phyloP scores from a whole-genome alignment of 2,888 invertebrate species.

The Podabrus alpinus region DNA sequence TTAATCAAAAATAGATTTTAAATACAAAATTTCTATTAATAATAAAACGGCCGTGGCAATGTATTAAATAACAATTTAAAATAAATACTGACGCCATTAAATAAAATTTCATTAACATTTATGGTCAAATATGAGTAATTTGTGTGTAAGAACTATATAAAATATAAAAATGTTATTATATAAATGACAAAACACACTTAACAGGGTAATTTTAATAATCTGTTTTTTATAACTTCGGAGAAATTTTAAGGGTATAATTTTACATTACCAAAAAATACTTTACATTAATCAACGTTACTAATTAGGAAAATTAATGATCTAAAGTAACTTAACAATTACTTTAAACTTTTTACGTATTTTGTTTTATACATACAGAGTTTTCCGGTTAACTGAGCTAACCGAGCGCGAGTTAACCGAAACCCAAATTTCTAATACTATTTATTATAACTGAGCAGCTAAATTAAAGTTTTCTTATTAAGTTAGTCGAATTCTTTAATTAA shows the following conservation, averaged over 20 bases:
- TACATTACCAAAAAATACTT: background rate
- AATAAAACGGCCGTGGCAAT: background rate
- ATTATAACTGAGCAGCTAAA: no score
- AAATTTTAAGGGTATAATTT: background rate
- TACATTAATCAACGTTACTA: background rate
- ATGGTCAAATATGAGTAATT: background rate
- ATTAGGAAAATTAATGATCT: background rate
- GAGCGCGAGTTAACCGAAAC: no score
- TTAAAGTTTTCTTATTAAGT: no score
- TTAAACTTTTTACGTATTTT: background rate
- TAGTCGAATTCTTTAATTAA: no score
- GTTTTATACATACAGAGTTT: background rate
- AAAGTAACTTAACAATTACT: background rate
- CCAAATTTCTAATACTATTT: no score
- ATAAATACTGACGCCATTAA: background rate
- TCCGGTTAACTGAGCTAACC: no score
- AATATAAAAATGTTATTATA: constrained; percentile 4
- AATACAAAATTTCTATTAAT: background rate
- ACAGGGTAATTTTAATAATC: background rate
- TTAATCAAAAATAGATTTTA: background rate
- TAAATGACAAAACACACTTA: constrained; percentile 5
- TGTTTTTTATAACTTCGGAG: background rate
- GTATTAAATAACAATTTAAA: background rate
- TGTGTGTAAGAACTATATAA: background rate
- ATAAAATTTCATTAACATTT: background rate